Percentiles rank a stretch among this genome's conserved stretches.
Conservation (phyloP, 2,888 invertebrate genomes). For the Lingula anatina region DNA sequence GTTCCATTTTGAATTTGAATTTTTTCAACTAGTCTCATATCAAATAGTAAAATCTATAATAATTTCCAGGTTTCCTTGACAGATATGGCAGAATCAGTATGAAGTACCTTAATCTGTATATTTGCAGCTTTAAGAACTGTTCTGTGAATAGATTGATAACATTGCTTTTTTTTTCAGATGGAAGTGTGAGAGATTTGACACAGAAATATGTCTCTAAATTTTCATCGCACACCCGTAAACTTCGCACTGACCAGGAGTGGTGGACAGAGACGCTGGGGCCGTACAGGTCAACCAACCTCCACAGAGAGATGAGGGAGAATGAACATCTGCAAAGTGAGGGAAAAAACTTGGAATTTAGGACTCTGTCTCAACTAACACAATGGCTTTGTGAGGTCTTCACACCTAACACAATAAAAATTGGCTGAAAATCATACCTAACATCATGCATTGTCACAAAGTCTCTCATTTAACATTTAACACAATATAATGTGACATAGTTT, state of each 20-base stretch:
- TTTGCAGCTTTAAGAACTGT: conserved; percentile 2
- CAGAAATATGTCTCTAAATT: conserved; percentile 80
- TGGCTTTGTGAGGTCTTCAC: too few species aligned
- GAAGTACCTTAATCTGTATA: too few species aligned
- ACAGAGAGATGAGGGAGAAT: conserved; percentile 56
- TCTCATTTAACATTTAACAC: too few species aligned
- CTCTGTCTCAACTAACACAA: too few species aligned
- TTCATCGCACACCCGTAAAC: conserved; percentile 76
- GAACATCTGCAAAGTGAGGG: conserved; percentile 53
- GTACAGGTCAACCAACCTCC: conserved; percentile 60
- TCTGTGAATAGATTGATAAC: too few species aligned
- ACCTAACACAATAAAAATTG: too few species aligned
- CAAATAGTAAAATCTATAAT: neutral
- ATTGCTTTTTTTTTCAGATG: conserved; percentile 44
- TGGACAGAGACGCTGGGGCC: conserved; percentile 67
- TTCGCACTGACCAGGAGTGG: conserved; percentile 74
- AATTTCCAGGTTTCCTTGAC: neutral
- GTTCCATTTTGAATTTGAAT: neutral
- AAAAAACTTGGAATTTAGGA: too few species aligned
- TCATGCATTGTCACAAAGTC: too few species aligned
- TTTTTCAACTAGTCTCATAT: neutral
- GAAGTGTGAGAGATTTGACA: conserved; percentile 76
- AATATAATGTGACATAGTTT: neutral
- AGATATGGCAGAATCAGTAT: neutral
- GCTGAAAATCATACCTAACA: neutral